Evolutionary conservation across 2,888 invertebrate species (phyloP), one percentile per base, ranked within the genome.

Genomic region (Timandra comae): DNA sequence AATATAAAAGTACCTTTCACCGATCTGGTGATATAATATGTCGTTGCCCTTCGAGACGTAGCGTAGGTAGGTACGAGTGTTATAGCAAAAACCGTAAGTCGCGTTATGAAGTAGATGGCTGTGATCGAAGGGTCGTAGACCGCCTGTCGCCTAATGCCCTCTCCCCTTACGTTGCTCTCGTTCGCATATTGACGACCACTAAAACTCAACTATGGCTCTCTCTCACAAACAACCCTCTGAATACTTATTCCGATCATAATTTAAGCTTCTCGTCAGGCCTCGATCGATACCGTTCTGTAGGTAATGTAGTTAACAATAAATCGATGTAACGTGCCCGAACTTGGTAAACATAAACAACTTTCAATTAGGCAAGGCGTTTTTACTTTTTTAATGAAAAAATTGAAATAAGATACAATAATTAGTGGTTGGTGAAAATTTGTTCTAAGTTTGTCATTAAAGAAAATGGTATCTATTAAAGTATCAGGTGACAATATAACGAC

Each of bases 161-260:
- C 50, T 47, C 46, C 34, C 38, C 36, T 42, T 34, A 41, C 34
- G 44, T 46, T n/a, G n/a, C 43, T 51, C 52, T 43, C 53, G 46
- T 40, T 57, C 58, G 62, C 64, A 63, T 68, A 71, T 68, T 67
- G 70, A 76, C 69, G 64, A 59, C 58, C 63, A 36, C 41, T 46
- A 49, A 46, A 46, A 33, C 33, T 44, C 46, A 47, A 52, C 49
- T 43, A 24, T 46, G 46, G 52, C 41, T 41, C 43, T 16, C 43
- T 16, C 1, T 16, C 24, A 52, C 49, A 55, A 55, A 61, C 56
- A 57, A 48, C 53, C 49, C 48, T 42, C 54, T 55, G 46, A 51
- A 52, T 57, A 55, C 52, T 46, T 43, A 38, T 37, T 46, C 42
- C 42, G 32, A 33, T 38, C 33, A 32, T 38, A 39, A 16, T 36